Conservation (phyloP, 2,113 vertebrate genomes). For the Chaetodon trifascialis region DNA sequence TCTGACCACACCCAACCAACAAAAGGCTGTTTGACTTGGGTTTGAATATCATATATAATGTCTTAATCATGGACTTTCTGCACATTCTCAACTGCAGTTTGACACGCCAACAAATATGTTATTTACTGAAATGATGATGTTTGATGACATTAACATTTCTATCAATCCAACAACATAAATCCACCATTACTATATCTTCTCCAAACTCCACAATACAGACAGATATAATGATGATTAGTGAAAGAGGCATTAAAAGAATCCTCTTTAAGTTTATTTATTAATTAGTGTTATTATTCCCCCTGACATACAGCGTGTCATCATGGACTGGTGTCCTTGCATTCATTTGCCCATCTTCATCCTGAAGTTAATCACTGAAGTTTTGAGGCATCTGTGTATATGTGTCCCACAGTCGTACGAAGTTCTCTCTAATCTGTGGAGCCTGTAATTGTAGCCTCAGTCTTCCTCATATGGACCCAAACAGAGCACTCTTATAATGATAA, state of each 20-base stretch:
- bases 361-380: slow-evolving; percentile 20
- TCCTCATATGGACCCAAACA: slow-evolving; percentile 71
- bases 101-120: neutral
- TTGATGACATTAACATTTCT: neutral
- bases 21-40: no score
- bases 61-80: no score
- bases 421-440: slow-evolving; percentile 51
- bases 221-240: neutral
- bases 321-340: neutral
- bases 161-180: neutral
- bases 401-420: slow-evolving; percentile 34
- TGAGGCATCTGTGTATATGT: slow-evolving; percentile 4
- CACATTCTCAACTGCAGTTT: no score
- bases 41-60: no score
- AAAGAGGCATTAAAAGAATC: no score
- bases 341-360: neutral
- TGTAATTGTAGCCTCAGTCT: slow-evolving; percentile 59
- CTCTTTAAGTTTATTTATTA: neutral
- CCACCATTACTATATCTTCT: neutral
- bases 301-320: neutral
- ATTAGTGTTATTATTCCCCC: neutral
- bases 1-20: no score
- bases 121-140: neutral
- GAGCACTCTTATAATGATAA: slow-evolving; percentile 80
- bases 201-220: neutral